Base-by-base conservation (phyloP, 2,888 invertebrate species). In the Trypoxylon attenuatum region DNA sequence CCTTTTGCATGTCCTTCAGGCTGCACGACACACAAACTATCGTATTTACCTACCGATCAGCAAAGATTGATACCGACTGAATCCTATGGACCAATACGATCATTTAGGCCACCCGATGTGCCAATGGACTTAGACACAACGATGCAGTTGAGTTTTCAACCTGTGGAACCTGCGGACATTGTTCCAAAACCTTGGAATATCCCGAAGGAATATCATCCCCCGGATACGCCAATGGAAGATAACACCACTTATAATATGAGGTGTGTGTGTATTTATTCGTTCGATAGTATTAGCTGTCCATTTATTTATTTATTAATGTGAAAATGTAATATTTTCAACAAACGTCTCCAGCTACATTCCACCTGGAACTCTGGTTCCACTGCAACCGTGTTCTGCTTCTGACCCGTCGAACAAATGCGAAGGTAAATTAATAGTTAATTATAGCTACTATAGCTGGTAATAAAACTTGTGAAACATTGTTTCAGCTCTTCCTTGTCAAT, bases 21-120 rank as follows among this genome's bases (percentile, higher is more conserved):
- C 78, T 89, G 90, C 55, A 92, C 92, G 0, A 88, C 92, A 21
- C 91, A 92, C 74, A 90, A 90, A 43, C 86, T 92, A 77, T 92
- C 92, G 5, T 92, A 90, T 74, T 80, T 83, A 51, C 76, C 82
- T 2, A 83, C 90, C 63, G 88, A 91, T 71, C 89, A 89, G 0
- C 90, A 90, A 0, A 87, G 85, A 13, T 74, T 86, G 25, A 67
- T 85, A 0, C 84, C 84, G n/a, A 87, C 84, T 0, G 82, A 84
- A 23, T 89, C 89, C 0, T 91, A 86, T 73, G 89, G 89, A 0
- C 90, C 91, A 0, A 52, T 80, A 29, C 85, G 87, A 47, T 88
- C 84, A 61, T 90, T 90, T 69, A 87, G 88, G 70, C 89, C 88
- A 66, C 88, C 89, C 1, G 78, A 87, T 63, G 88, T 89, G 6